Evolutionary conservation across 2,797 vertebrate species (phyloP).

Genomic region (Hypotaenidia philippensis): DNA sequence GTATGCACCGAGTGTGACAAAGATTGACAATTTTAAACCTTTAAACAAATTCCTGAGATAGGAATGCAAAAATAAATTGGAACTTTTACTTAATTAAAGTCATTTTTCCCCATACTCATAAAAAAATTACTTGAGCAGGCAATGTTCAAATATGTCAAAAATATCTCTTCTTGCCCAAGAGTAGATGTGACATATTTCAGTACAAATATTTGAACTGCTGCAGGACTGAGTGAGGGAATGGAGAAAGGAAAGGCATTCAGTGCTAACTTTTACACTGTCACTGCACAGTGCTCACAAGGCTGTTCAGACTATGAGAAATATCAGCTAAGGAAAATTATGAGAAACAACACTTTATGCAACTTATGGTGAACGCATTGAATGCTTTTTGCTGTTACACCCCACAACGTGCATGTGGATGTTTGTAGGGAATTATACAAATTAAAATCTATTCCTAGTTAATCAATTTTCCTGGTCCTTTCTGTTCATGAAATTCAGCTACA

Average conservation of each 20-base stretch:
- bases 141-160: neutral
- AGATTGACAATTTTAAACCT: neutral
- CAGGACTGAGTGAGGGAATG: neutral
- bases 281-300: neutral
- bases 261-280: neutral
- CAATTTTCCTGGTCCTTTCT: neutral
- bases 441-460: neutral
- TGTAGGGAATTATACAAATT: neutral
- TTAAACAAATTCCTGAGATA: neutral
- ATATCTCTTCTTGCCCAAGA: neutral
- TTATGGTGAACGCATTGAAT: neutral
- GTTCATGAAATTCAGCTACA: neutral
- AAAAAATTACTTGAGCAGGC: neutral
- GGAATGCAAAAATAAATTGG: neutral
- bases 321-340: neutral
- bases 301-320: neutral
- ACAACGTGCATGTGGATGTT: neutral
- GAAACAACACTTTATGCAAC: neutral
- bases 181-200: neutral
- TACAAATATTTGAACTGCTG: neutral
- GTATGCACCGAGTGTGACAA: neutral
- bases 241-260: neutral
- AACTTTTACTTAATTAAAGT: neutral
- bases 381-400: neutral
- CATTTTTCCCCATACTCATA: neutral